Conservation (phyloP, 2,888 invertebrate species). For the Tanytarsus gracilentus region DNA sequence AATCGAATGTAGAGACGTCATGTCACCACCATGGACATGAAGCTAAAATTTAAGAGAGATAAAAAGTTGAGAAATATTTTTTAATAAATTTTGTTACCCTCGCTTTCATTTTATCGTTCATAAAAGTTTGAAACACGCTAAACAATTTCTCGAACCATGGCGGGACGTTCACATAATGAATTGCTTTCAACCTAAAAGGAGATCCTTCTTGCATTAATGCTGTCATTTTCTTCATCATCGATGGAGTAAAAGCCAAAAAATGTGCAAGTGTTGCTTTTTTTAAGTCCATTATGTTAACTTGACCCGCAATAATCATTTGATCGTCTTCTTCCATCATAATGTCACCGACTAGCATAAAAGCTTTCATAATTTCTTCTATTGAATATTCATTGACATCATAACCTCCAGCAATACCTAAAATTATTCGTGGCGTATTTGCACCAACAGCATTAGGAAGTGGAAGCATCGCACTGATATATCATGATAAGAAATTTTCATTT, state of each 20-base stretch:
- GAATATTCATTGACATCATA: slow-evolving; percentile 41
- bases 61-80: not conserved
- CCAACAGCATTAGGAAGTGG: slow-evolving; percentile 38
- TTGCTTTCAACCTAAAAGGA: slow-evolving; percentile 47
- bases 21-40: slow-evolving; percentile 42
- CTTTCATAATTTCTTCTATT: slow-evolving; percentile 44
- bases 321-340: slow-evolving; percentile 49
- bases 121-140: slow-evolving; percentile 46
- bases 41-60: not conserved
- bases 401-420: slow-evolving; percentile 47
- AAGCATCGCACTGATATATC: slow-evolving; percentile 34
- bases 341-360: slow-evolving; percentile 47
- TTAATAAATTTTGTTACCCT: slow-evolving; percentile 41
- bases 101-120: slow-evolving; percentile 49
- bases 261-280: slow-evolving; percentile 44
- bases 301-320: slow-evolving; percentile 40
- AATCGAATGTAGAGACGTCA: slow-evolving; percentile 48
- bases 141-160: slow-evolving; percentile 47
- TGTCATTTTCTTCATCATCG: slow-evolving; percentile 47
- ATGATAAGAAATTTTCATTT: not conserved
- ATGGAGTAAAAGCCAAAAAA: slow-evolving; percentile 46
- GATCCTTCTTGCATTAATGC: slow-evolving; percentile 45
- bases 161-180: slow-evolving; percentile 48
- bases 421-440: slow-evolving; percentile 45
- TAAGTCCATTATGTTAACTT: slow-evolving; percentile 44